Evolutionary conservation across 2,797 vertebrate genomes (phyloP), one percentile per base, ranked within the genome.

Genomic region (Leuciscus waleckii): DNA sequence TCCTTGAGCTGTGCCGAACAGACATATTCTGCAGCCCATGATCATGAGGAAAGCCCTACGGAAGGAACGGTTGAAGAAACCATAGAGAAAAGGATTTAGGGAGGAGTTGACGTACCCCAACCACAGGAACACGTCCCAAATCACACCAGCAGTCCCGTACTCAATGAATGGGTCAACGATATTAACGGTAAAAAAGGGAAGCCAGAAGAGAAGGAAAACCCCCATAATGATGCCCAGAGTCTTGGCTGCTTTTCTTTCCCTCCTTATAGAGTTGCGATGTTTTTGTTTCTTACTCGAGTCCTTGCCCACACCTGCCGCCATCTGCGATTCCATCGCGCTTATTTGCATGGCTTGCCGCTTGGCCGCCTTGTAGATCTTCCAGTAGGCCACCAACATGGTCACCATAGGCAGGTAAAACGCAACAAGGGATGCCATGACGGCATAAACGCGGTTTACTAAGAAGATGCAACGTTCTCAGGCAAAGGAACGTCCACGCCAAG

Each of bases 161-260:
- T 94, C 93, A 65, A 95, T 93, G 69, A 96, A 96, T 0, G 96
- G 96, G 79, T 96, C 95, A 77, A 96, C 90, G 54, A 96, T 94
- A 87, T 96, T 96, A 8, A 94, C 87, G 0, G 95, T 95, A 74
- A 96, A 96, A 86, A 96, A 96, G 0, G 95, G 96, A 91, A 96
- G 88, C 95, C 96, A 96, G 90, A 95, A 96, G 13, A 96, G 83
- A 1, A 96, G 90, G 46, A 96, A 96, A 78, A 94, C 94, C 4
- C 96, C 95, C 94, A 96, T 96, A 81, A 96, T 95, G 81, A 96
- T 95, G 0, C 95, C 95, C 68, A 96, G 91, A 29, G 94, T 96
- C 90, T 96, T 96, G 1, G 95, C 95, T 0, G 95, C 96, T 87
- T 96, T 96, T 75, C 90, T 87, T 87, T 96, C 95, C 69, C 94